Conservation (phyloP, 2,797 vertebrate species). For the Acridotheres tristis region DNA sequence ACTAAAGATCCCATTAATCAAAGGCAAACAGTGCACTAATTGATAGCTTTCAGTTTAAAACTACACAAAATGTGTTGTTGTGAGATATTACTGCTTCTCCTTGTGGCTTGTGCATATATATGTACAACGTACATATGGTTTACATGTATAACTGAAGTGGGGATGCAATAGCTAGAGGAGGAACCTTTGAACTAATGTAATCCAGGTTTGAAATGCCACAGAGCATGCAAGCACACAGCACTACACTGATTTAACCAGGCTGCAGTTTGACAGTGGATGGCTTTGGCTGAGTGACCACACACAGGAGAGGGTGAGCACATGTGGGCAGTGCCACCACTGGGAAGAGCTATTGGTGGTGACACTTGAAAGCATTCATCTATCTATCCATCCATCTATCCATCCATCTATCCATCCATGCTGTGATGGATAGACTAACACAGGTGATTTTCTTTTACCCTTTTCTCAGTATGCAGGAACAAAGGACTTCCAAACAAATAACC, state of each 20-base stretch:
- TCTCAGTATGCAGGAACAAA: background rate
- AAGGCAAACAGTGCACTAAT: background rate
- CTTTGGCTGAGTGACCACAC: background rate
- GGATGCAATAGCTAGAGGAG: background rate
- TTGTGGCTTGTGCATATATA: accelerated
- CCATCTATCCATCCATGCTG: too few relatives aligned
- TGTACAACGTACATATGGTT: accelerated
- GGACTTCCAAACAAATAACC: too few relatives aligned
- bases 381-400: too few relatives aligned
- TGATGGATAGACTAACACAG: background rate
- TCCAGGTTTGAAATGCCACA: background rate
- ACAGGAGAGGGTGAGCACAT: background rate
- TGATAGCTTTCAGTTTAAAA: background rate
- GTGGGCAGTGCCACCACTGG: background rate
- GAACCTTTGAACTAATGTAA: background rate
- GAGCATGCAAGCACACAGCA: background rate
- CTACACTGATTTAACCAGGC: background rate
- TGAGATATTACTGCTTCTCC: background rate
- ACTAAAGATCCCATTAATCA: background rate
- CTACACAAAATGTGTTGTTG: background rate
- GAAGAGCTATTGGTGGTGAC: background rate
- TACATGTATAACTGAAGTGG: background rate
- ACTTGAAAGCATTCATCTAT: background rate
- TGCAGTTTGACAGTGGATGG: background rate
- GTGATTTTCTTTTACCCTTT: background rate